phyloP scores from a whole-genome alignment of 2,113 vertebrate species.

The Tinamus guttatus region DNA sequence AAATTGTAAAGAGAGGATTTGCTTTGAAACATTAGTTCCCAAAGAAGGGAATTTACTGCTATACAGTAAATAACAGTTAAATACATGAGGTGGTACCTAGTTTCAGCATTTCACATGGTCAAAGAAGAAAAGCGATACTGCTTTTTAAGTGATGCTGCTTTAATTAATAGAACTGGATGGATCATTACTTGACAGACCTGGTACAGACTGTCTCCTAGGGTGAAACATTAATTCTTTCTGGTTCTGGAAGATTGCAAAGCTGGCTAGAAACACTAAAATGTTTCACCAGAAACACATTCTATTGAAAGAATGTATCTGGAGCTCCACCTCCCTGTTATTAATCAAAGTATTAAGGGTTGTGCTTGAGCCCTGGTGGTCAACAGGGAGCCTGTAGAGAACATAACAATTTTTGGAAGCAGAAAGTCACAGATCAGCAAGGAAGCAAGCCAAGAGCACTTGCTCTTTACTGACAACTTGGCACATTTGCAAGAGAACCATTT shows the following conservation, averaged over 20 bases:
- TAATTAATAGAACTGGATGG: background rate
- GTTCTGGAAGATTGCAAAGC: background rate
- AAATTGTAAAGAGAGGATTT: background rate
- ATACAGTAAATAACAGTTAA: background rate
- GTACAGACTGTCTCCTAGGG: background rate
- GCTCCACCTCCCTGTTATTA: background rate
- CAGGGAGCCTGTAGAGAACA: too few species aligned
- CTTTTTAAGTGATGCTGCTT: background rate
- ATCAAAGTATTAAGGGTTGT: background rate
- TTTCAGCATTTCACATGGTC: background rate
- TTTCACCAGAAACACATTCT: background rate
- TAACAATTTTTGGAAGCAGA: background rate
- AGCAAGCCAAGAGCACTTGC: background rate
- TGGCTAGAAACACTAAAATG: background rate
- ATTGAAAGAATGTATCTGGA: rapidly evolving
- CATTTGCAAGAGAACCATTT: background rate
- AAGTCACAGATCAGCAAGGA: background rate
- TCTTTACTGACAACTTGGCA: background rate
- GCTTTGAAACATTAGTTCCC: background rate
- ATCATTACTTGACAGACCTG: background rate
- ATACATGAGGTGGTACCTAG: too few species aligned
- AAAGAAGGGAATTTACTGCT: background rate
- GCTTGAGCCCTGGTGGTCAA: too few species aligned
- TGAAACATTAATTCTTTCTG: background rate
- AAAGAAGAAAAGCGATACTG: background rate